phyloP scores from a whole-genome alignment of 2,888 invertebrate species.

The Colostygia pectinataria region DNA sequence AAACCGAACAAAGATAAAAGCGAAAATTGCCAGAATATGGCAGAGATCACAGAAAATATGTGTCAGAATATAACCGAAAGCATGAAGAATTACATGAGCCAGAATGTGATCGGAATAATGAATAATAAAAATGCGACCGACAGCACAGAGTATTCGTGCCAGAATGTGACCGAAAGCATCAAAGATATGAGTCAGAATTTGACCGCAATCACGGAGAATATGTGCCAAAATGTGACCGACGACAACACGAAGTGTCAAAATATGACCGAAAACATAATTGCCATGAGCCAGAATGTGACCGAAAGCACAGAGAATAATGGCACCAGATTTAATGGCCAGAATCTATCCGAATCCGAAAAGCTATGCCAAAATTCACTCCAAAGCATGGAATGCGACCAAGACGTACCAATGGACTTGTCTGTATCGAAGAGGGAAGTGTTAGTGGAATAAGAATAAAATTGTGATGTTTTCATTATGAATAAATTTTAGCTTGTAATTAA shows the following conservation, averaged over 20 bases:
- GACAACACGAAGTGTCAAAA: not conserved
- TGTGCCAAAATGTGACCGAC: not conserved
- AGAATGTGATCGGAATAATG: not conserved
- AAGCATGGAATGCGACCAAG: conserved; percentile 31
- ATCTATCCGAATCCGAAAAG: not conserved
- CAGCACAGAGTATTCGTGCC: not conserved
- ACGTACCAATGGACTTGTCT: conserved; percentile 63
- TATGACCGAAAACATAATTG: not conserved
- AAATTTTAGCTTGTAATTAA: too few species aligned
- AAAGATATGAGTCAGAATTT: not conserved
- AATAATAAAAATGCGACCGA: too few species aligned
- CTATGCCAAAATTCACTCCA: conserved; percentile 2
- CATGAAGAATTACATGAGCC: not conserved
- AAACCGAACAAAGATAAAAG: conserved; percentile 31
- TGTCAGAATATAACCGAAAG: conserved; percentile 6
- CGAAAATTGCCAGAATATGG: not conserved
- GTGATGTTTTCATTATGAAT: not conserved
- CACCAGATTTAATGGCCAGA: not conserved
- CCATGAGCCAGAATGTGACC: not conserved
- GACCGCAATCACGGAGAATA: not conserved
- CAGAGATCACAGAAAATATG: not conserved
- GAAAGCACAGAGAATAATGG: too few species aligned
- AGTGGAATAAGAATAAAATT: conserved; percentile 8
- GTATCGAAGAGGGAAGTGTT: conserved; percentile 22
- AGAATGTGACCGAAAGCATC: not conserved